These are phyloP conservation scores for Gastrophryne carolinensis DNA, from an alignment of 2,797 vertebrate species.

Conservation along the genomic window DNA sequence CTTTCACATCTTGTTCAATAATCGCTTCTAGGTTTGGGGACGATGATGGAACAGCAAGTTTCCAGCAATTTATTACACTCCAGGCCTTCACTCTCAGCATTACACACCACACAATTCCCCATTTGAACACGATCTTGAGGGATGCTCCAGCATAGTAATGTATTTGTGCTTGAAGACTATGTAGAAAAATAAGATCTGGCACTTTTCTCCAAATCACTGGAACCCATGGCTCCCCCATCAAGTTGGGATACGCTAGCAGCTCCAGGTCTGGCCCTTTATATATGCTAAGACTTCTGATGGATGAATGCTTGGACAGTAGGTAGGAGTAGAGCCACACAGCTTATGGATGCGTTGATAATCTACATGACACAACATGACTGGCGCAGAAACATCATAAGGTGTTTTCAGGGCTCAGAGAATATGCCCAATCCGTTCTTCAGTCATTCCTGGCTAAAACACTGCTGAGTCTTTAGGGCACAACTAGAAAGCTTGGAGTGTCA, in stretches of 20 bases:
- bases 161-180: slow-evolving; percentile 68
- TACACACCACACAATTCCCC: slow-evolving; percentile 64
- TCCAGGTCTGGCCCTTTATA: slow-evolving; percentile 60
- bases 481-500: slow-evolving; percentile 79
- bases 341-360: slow-evolving; percentile 68
- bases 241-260: slow-evolving; percentile 58
- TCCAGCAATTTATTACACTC: no score
- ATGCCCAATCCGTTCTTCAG: slow-evolving; percentile 60
- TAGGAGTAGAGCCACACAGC: slow-evolving; percentile 66
- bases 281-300: slow-evolving; percentile 69
- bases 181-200: slow-evolving; percentile 60
- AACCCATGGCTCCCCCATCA: slow-evolving; percentile 44
- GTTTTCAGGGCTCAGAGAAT: slow-evolving; percentile 71
- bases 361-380: slow-evolving; percentile 70
- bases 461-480: slow-evolving; percentile 55
- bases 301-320: slow-evolving; percentile 70
- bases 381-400: slow-evolving; percentile 67
- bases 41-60: no score
- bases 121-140: slow-evolving; percentile 56
- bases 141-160: slow-evolving; percentile 53
- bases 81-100: slow-evolving; percentile 52
- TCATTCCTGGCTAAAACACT: slow-evolving; percentile 65
- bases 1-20: no score
- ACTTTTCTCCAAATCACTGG: slow-evolving; percentile 61
- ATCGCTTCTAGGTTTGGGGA: no score